Conservation (phyloP, 2,888 invertebrate species). For the Trachelus tabidus region DNA sequence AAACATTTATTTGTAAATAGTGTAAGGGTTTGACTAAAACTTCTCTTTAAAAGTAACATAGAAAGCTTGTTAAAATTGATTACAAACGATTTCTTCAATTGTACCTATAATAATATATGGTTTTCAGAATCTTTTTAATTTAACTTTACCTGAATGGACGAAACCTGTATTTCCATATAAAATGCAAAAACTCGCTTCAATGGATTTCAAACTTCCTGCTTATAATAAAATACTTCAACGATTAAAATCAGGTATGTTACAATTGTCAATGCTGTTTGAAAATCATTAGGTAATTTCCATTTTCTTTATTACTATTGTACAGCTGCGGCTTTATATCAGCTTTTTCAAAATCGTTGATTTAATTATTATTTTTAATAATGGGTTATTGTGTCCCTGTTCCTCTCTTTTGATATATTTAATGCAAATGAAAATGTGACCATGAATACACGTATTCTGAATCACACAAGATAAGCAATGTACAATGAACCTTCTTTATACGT, state of each 20-base stretch:
- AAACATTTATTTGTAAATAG: not conserved
- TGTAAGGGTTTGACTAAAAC: not conserved
- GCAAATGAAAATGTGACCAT: not conserved
- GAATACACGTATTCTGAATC: not conserved
- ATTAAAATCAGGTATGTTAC: conserved; percentile 59
- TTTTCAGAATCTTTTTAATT: conserved; percentile 70
- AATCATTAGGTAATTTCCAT: not conserved
- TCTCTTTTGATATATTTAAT: not conserved
- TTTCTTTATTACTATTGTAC: not conserved
- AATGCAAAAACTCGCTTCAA: conserved; percentile 72
- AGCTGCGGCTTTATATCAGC: not conserved
- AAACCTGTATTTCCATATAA: conserved; percentile 74
- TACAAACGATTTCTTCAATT: not conserved
- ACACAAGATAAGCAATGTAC: not conserved
- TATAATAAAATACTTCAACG: conserved; percentile 63
- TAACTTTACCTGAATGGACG: conserved; percentile 76
- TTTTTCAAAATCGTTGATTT: not conserved
- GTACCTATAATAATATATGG: not conserved
- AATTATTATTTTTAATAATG: not conserved
- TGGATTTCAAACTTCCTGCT: conserved; percentile 67
- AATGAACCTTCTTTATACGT: not conserved
- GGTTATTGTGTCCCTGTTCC: not conserved
- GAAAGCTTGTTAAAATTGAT: not conserved
- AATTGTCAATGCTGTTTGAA: not conserved
- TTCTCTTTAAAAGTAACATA: not conserved